Percentiles rank a stretch among this genome's conserved stretches.
phyloP scores from a whole-genome alignment of 2,797 vertebrate genomes.

The Poeciliopsis presidionis region DNA sequence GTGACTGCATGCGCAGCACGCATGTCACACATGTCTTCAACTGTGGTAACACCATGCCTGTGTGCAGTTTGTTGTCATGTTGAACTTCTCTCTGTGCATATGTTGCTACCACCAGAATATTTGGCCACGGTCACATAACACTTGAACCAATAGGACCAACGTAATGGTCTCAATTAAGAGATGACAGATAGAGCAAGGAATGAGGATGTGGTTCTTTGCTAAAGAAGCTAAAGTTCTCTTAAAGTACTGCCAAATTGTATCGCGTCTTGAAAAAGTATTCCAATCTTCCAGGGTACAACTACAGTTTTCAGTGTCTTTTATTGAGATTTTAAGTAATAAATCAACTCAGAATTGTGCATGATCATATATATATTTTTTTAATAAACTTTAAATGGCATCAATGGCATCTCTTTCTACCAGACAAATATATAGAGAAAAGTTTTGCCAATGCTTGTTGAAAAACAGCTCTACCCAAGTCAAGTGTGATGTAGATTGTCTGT shows the following conservation, averaged over 20 bases:
- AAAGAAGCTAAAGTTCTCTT: background rate
- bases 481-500: background rate
- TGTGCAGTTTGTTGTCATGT: conserved; percentile 26
- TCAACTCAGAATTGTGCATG: background rate
- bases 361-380: background rate
- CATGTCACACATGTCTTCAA: conserved; percentile 24
- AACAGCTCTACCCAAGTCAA: background rate
- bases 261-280: background rate
- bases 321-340: background rate
- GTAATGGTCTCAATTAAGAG: conserved; percentile 62
- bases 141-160: conserved; percentile 60
- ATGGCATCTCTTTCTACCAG: background rate
- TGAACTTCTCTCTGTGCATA: conserved; percentile 51
- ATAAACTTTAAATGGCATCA: background rate
- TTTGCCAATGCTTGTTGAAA: background rate
- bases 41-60: conserved; percentile 11
- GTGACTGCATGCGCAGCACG: conserved; percentile 48
- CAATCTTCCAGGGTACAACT: background rate
- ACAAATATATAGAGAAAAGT: background rate
- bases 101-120: conserved; percentile 67
- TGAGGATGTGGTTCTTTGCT: conserved; percentile 24
- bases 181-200: conserved; percentile 41
- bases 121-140: conserved; percentile 72
- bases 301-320: background rate
- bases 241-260: background rate